Base-by-base conservation (phyloP, 2,888 invertebrate genomes). In the Pyrrhopygopsis socrates region DNA sequence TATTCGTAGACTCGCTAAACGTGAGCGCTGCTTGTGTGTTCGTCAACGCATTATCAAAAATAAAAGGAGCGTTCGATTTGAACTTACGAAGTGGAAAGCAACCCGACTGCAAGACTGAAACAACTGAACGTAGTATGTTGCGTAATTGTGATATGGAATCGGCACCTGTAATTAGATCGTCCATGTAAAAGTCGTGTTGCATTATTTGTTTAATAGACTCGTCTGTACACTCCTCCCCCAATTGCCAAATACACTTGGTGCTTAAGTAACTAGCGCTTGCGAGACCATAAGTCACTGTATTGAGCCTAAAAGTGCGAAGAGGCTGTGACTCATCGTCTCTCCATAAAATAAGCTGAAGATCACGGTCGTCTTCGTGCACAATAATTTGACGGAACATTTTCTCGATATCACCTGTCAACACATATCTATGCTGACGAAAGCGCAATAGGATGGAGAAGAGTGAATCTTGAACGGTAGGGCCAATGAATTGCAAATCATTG, bases 401-500 rank as follows among this genome's bases (percentile, higher is more conserved):
- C 22, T 92, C 86, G 13, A 91, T 88, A 24, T 91, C 90, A 3
- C 82, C 92, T 0, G 89, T 82, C 0, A 90, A 24, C 9, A 91
- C 75, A 63, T 83, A 93, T 27, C 50, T 84, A 34, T 90, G 85
- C 11, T 68, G 82, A 13, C 90, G 86, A 54, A 60, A 77, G 20
- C 89, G 71, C 15, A 91, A 15, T 6, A 90, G 50, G 1, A 91
- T 91, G 34, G 73, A 71, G 29, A 92, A 88, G 0, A 92, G 68
- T 22, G 84, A 82, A 20, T 89, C 88, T 38, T 92, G 89, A 5
- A 92, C 50, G 0, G 58, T 81, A 0, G 89, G 92, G 4, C 92
- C 94, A 63, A 91, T 81, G 11, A 75, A 29, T n/a, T 78, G 71
- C 1, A 93, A 70, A 71, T 92, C 91, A 20, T 93, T 92, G 2